Percentiles rank a stretch among this genome's conserved stretches.
phyloP scores from a whole-genome alignment of 2,113 vertebrate species.

The Protobothrops flavoviridis region DNA sequence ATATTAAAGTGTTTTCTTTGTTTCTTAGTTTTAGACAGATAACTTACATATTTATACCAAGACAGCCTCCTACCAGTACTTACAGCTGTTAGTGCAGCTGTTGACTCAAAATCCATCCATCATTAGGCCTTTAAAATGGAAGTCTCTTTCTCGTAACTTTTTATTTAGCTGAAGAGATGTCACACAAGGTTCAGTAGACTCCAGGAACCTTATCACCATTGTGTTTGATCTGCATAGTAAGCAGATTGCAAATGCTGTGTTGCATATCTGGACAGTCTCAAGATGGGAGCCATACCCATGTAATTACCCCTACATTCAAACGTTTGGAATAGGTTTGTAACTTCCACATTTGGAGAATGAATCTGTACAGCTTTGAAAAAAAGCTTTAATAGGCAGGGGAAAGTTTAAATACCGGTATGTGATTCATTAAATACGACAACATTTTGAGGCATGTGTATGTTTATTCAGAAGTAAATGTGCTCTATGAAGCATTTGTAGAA shows the following conservation, averaged over 20 bases:
- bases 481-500: neutral
- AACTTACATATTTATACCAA: neutral
- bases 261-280: neutral
- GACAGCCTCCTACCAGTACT: too few relatives aligned
- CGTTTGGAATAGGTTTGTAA: neutral
- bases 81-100: neutral
- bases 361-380: neutral
- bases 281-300: neutral
- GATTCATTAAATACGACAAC: neutral
- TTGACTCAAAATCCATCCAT: neutral
- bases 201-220: neutral
- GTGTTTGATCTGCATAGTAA: neutral
- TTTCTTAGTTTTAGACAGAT: neutral
- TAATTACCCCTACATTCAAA: neutral
- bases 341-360: neutral
- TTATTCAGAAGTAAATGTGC: neutral
- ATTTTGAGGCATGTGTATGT: neutral
- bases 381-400: neutral
- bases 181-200: neutral
- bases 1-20: neutral
- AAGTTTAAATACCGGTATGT: neutral
- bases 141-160: neutral
- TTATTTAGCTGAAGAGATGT: neutral
- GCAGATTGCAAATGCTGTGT: neutral
- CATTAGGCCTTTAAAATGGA: neutral